Percentiles rank a stretch among this genome's conserved stretches.
Evolutionary conservation across 2,113 vertebrate species (phyloP).

Genomic region (Craseonycteris thonglongyai): DNA sequence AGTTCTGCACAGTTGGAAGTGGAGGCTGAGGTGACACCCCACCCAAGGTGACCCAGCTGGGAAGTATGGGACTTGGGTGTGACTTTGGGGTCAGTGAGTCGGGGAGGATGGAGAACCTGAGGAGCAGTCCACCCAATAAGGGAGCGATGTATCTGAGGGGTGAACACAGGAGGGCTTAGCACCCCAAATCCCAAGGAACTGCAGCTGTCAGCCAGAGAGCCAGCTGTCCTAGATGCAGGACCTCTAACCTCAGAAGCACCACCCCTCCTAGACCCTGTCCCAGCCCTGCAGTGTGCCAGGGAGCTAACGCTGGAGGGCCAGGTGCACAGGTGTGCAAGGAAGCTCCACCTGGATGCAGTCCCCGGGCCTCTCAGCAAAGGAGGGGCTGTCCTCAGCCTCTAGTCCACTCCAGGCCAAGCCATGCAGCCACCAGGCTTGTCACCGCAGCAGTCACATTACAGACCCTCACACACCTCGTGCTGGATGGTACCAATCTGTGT

Average conservation of each 20-base stretch:
- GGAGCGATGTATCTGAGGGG: background rate
- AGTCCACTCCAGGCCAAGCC: background rate
- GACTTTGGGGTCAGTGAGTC: background rate
- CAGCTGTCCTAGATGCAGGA: background rate
- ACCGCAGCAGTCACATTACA: background rate
- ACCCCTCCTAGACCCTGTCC: background rate
- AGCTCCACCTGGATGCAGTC: background rate
- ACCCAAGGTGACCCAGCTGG: background rate
- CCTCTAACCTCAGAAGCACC: background rate
- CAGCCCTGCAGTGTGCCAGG: background rate
- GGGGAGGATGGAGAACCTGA: background rate
- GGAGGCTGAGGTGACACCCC: background rate
- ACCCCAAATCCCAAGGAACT: background rate
- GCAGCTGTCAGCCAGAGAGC: background rate
- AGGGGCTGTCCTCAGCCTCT: background rate
- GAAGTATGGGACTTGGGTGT: background rate
- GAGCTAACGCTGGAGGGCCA: rapidly evolving
- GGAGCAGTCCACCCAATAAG: rapidly evolving
- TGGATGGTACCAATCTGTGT: conserved; percentile 48
- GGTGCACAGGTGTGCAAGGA: background rate
- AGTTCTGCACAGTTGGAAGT: rapidly evolving
- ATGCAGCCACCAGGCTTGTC: background rate
- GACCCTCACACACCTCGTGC: conserved; percentile 30
- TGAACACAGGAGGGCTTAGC: background rate
- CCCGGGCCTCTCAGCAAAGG: background rate